Percentiles rank a stretch among this genome's conserved stretches.
Evolutionary conservation across 1,140 invertebrate genomes (phyloP).

Genomic region (Drosophila dunni): DNA sequence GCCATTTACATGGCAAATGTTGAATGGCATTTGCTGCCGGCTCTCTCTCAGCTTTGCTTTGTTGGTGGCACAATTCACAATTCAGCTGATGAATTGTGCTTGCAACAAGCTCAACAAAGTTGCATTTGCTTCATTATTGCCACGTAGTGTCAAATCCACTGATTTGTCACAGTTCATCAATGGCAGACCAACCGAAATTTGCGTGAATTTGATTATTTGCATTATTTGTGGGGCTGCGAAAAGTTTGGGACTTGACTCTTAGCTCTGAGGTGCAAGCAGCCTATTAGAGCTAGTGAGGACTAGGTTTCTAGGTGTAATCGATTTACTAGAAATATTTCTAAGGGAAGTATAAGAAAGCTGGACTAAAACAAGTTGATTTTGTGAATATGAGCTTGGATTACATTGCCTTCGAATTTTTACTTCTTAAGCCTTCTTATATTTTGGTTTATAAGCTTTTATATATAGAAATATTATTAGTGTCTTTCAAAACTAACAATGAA

Average conservation of each 20-base stretch:
- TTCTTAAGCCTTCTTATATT: too few species aligned
- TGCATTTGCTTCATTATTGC: constrained; percentile 8
- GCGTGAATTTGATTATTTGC: constrained; percentile 39
- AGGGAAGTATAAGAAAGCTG: too few species aligned
- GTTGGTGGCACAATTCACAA: constrained; percentile 78
- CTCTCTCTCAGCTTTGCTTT: constrained; percentile 46
- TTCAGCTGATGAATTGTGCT: constrained; percentile 68
- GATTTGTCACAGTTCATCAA: constrained; percentile 62
- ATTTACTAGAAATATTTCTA: too few species aligned
- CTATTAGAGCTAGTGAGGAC: too few species aligned
- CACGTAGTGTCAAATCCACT: constrained; percentile 10
- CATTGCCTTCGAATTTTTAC: too few species aligned
- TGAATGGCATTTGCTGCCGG: constrained; percentile 60
- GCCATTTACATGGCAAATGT: constrained; percentile 75
- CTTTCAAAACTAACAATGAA: too few species aligned
- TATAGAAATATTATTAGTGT: too few species aligned
- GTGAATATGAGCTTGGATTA: too few species aligned
- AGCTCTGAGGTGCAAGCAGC: too few species aligned
- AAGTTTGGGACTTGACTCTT: constrained; percentile 54
- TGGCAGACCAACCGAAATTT: neutral
- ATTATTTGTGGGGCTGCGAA: constrained; percentile 54
- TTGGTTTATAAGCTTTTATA: too few species aligned
- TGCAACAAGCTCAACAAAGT: constrained; percentile 8
- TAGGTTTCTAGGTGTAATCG: too few species aligned
- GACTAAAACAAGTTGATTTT: too few species aligned